Evolutionary conservation across 2,797 vertebrate species (phyloP), one percentile per base, ranked within the genome.

Genomic region (Galaxias olidus): DNA sequence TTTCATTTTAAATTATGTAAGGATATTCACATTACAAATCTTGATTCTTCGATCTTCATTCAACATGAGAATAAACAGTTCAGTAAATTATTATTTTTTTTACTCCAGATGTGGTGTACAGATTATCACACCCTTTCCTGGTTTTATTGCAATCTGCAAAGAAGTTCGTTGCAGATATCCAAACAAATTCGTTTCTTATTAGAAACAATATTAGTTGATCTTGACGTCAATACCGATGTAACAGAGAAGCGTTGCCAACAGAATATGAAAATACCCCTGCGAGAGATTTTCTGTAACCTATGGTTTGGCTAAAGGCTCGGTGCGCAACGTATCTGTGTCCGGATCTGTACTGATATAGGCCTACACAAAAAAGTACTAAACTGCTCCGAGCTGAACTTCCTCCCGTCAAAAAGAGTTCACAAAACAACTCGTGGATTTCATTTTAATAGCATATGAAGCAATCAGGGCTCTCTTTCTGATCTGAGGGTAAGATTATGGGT

Each of bases 331-430:
- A 64, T 91, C 90, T 89, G 41, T 18, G 72, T 63, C 76, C 71
- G 76, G 78, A 91, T 92, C 89, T 88, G 71, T 62, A 55, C 81
- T 83, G 91, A 92, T 90, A 92, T 90, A 81, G 88, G 86, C 17
- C 72, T 30, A 30, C 30, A 30, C 30, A 30, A 30, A 51, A 73
- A 73, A 70, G 71, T 72, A 56, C 65, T 57, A 78, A 72, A 58
- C 74, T 59, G 13, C 10, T 61, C 59, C 61, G 66, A 79, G 1
- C n/a, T 61, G 2, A 17, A 59, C 49, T 68, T 60, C 73, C 87
- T 88, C 86, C 84, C 76, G 74, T 72, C 61, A 10, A 50, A 71
- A 53, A 63, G 61, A 69, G 56, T 75, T 70, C 73, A 53, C 65
- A 11, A 69, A 60, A 56, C 43, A 10, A 52, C 71, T 71, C 54